Percentiles rank a stretch among this genome's conserved stretches.
Evolutionary conservation across 23 tunicate species (phyloP).

Genomic region (Clavelina lepadiformis): DNA sequence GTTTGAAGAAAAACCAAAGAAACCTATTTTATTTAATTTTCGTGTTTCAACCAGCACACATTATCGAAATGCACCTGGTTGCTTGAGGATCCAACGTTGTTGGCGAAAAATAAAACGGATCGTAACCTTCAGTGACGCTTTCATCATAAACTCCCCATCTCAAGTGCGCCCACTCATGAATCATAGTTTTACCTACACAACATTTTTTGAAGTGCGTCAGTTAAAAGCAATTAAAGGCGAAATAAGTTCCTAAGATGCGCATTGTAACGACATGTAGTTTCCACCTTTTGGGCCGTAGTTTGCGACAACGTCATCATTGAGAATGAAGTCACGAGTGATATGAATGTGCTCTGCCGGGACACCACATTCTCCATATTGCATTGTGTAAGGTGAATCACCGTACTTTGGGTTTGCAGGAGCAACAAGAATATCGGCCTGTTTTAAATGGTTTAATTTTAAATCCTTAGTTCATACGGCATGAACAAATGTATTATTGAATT

Average conservation of each 20-base stretch:
- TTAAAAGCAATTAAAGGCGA: too few species aligned
- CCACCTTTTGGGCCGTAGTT: constrained; percentile 52
- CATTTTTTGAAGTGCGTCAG: too few species aligned
- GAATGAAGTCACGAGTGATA: constrained; percentile 34
- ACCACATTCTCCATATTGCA: constrained; percentile 55
- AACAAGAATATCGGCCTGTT: constrained; percentile 46
- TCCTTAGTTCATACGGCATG: too few species aligned
- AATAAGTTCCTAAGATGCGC: too few species aligned
- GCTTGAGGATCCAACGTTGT: not conserved
- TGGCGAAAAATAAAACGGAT: constrained; percentile 47
- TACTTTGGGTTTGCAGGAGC: constrained; percentile 38
- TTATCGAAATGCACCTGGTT: constrained; percentile 11
- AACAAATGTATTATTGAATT: too few species aligned
- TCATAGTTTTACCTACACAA: constrained; percentile 44
- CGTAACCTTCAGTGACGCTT: constrained; percentile 33
- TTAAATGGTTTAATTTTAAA: too few species aligned
- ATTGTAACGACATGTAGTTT: too few species aligned
- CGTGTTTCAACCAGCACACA: too few species aligned
- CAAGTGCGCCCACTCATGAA: constrained; percentile 80
- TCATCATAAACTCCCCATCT: constrained; percentile 88
- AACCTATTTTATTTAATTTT: too few species aligned
- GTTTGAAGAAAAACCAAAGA: too few species aligned
- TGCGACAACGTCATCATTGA: constrained; percentile 17
- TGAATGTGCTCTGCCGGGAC: constrained; percentile 45
- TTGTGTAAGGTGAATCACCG: constrained; percentile 42